These are phyloP conservation scores for Alloplasta piceator DNA, from an alignment of 2,888 invertebrate species.

Conservation along the genomic window DNA sequence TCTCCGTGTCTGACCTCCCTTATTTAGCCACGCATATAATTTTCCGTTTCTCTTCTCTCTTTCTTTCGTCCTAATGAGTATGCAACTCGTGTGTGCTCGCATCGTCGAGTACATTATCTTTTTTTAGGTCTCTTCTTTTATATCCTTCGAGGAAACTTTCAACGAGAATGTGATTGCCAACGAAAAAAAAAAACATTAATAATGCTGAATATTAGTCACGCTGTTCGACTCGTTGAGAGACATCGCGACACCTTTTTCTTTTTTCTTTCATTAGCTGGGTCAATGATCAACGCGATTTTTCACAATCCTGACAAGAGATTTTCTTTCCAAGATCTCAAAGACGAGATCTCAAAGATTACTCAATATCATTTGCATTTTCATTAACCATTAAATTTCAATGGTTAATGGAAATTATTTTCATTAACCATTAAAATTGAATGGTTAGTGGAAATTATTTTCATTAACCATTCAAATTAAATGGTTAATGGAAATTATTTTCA, in stretches of 20 bases:
- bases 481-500: too few species aligned
- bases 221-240: conserved; percentile 31
- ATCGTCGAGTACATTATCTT: conserved; percentile 31
- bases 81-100: conserved; percentile 26
- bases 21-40: conserved; percentile 24
- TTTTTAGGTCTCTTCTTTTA: conserved; percentile 14
- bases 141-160: conserved; percentile 21
- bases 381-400: too few species aligned
- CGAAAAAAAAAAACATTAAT: conserved; percentile 23
- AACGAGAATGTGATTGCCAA: conserved; percentile 27
- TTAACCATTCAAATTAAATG: too few species aligned
- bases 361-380: too few species aligned
- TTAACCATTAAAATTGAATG: too few species aligned
- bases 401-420: too few species aligned
- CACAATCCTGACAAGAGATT: not conserved
- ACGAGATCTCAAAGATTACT: too few species aligned
- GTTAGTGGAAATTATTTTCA: too few species aligned
- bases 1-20: conserved; percentile 17
- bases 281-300: conserved; percentile 38
- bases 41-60: conserved; percentile 29
- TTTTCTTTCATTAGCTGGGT: conserved; percentile 22
- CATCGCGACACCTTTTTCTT: conserved; percentile 25
- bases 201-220: conserved; percentile 46
- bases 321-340: too few species aligned
- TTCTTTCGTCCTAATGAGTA: conserved; percentile 42